Conservation (phyloP, 2,113 vertebrate species). For the Bambusicola thoracicus region DNA sequence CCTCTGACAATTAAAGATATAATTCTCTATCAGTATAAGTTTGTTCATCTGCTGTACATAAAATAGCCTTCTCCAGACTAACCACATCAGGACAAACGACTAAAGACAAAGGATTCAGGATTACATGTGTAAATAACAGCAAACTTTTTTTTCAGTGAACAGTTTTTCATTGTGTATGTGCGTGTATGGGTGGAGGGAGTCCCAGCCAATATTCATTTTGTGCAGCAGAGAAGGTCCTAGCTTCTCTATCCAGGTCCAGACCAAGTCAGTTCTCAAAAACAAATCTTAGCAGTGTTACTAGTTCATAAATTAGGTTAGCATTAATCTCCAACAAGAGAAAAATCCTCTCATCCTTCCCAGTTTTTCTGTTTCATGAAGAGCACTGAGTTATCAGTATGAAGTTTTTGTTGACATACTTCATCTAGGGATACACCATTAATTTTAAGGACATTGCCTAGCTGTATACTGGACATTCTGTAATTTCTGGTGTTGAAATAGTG, state of each 20-base stretch:
- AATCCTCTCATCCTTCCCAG: neutral
- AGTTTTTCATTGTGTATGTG: neutral
- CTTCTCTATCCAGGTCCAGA: too few species aligned
- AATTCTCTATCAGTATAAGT: neutral
- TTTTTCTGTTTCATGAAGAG: neutral
- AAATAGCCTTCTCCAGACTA: neutral
- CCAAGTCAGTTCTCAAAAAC: neutral
- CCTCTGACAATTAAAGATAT: neutral
- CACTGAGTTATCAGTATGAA: too few species aligned
- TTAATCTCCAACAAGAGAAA: neutral
- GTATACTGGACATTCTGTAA: too few species aligned
- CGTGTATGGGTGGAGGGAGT: too few species aligned
- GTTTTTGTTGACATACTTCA: rapidly evolving
- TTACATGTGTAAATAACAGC: neutral
- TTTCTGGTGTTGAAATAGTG: too few species aligned
- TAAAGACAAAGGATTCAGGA: neutral
- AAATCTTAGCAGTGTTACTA: neutral
- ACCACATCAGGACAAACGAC: neutral
- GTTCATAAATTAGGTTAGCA: neutral
- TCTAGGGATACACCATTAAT: too few species aligned
- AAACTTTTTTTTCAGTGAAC: neutral
- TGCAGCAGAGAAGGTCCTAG: too few species aligned
- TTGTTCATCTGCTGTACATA: neutral
- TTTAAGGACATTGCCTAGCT: neutral
- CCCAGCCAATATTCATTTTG: too few species aligned